phyloP scores from a whole-genome alignment of 2,797 vertebrate species.

The Choloepus didactylus region DNA sequence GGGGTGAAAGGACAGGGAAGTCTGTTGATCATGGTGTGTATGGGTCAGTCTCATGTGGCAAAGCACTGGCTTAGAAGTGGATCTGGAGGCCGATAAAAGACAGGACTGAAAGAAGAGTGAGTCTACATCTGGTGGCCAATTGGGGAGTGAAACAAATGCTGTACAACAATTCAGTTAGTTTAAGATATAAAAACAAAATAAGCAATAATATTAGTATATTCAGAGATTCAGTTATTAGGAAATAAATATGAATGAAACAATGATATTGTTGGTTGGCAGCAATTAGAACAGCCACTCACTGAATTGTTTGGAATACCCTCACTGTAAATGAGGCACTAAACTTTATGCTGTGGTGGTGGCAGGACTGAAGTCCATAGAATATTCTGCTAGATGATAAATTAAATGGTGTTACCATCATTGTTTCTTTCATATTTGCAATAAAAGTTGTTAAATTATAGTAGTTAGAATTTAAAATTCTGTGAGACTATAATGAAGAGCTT shows the following conservation, averaged over 20 bases:
- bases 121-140: background rate
- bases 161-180: background rate
- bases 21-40: too few relatives aligned
- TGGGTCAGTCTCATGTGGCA: too few relatives aligned
- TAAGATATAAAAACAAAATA: background rate
- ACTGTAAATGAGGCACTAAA: background rate
- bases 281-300: fast-evolving
- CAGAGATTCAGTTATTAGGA: background rate
- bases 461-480: background rate
- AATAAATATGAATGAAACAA: background rate
- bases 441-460: background rate
- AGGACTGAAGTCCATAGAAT: background rate
- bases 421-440: background rate
- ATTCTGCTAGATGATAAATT: too few relatives aligned
- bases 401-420: background rate
- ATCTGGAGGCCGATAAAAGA: background rate
- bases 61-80: background rate
- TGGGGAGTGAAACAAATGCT: background rate
- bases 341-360: too few relatives aligned
- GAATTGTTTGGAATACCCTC: fast-evolving
- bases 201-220: background rate
- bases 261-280: fast-evolving
- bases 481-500: background rate
- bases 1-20: background rate
- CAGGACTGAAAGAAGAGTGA: background rate